Percentiles rank a stretch among this genome's conserved stretches.
Evolutionary conservation across 2,797 vertebrate genomes (phyloP).

Genomic region (Steatocranus sp.): DNA sequence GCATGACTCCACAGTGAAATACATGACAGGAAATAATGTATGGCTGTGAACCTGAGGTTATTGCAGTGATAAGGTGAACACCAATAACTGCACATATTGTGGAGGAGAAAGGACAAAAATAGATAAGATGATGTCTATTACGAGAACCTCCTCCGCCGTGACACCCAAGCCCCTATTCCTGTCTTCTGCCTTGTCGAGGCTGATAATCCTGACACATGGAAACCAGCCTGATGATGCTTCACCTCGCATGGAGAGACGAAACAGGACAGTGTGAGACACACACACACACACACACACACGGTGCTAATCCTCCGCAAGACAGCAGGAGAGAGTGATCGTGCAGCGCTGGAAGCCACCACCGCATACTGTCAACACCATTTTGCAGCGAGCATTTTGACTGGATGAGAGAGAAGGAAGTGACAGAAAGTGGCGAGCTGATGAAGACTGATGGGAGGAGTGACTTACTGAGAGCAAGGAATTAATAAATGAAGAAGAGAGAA

Average conservation of each 20-base stretch:
- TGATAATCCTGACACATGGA: slow-evolving; percentile 31
- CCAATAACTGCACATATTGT: not conserved
- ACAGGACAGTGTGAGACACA: slow-evolving; percentile 22
- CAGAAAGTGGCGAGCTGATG: not conserved
- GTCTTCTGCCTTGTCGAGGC: slow-evolving; percentile 28
- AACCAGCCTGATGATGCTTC: slow-evolving; percentile 12
- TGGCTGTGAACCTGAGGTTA: not conserved
- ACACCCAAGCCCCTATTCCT: not conserved
- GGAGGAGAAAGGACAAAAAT: not conserved
- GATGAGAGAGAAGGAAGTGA: slow-evolving; percentile 40
- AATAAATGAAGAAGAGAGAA: not conserved
- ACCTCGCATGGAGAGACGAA: slow-evolving; percentile 20
- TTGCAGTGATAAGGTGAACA: not conserved
- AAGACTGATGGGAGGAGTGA: not conserved
- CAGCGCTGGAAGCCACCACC: slow-evolving; percentile 10
- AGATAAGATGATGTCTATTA: not conserved
- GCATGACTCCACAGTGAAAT: not conserved
- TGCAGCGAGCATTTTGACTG: slow-evolving; percentile 11
- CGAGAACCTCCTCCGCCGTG: not conserved
- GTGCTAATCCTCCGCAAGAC: slow-evolving; percentile 30
- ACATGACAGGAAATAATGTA: not conserved
- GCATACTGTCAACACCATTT: slow-evolving; percentile 50
- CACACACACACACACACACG: not conserved
- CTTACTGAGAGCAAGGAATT: not conserved
- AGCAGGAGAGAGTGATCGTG: slow-evolving; percentile 19